Base-by-base conservation (phyloP, 2,113 vertebrate genomes). In the Ellobius talpinus region DNA sequence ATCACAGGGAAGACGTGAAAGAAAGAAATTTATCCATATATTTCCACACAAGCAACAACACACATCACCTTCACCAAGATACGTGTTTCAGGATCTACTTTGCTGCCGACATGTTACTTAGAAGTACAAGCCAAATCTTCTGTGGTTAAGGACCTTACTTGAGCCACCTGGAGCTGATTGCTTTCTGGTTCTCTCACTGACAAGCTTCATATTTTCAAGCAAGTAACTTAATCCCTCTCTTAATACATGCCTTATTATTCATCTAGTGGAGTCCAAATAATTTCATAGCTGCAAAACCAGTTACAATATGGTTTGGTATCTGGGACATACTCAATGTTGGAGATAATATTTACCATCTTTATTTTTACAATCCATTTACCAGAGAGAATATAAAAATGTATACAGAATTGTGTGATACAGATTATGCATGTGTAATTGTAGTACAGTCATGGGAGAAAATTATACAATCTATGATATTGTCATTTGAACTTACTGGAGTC, bases 21-120 rank as follows among this genome's bases (percentile, higher is more conserved):
- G 77, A 82, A 31, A 36, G 42, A 33, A 10, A 1, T 0, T 2
- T 11, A 7, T 26, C 5, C 26, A 3, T 4, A n/a, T 14, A 31
- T 21, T 23, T 47, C 33, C 39, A 1, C 21, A 4, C 5, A 21
- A 31, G 10, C 1, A 5, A 16, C 13, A 6, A 33, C 9, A 21
- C 29, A 16, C 10, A 36, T 52, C 33, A 45, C 5, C 1, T 26
- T 78, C 73, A 90, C 31, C 14, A 23, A 5, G 26, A 58, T 14
- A 0, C 0, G 91, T 90, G 91, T 82, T 47, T 65, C 7, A 68
- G 45, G 42, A 66, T 17, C 39, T 47, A 0, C 72, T 50, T 0
- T 58, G 2, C 17, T 13, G 65, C 13, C 81, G 55, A 4, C 4
- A 33, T 3, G 3, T 63, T 79, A 7, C 4, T 63, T 14, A 87